Conservation (phyloP, 2,888 invertebrate genomes). For the Meteorus colon region DNA sequence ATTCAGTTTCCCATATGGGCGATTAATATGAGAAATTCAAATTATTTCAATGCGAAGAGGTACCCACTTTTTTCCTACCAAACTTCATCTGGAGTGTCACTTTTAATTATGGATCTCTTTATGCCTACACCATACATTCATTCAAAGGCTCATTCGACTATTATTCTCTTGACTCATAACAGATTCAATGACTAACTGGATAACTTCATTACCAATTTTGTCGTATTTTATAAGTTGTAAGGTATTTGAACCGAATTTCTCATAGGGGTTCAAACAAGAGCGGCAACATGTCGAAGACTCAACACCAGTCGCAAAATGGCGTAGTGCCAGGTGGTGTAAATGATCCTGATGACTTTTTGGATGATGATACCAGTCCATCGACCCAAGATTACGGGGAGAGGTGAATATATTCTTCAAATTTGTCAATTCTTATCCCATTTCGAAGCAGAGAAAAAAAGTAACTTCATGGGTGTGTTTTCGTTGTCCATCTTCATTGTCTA, state of each 20-base stretch:
- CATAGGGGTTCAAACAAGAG: neutral
- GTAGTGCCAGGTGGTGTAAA: slow-evolving; percentile 77
- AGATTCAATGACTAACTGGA: neutral
- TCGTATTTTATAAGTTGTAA: too few species aligned
- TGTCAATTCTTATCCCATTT: neutral
- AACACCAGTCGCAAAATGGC: slow-evolving; percentile 76
- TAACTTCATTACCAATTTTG: neutral
- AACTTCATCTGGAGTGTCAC: neutral
- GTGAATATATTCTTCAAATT: slow-evolving; percentile 74
- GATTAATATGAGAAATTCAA: neutral
- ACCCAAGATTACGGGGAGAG: slow-evolving; percentile 93
- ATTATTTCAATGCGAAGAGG: neutral
- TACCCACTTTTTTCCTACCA: neutral
- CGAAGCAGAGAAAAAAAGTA: neutral
- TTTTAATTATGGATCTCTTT: neutral
- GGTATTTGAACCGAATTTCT: neutral
- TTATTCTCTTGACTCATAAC: neutral
- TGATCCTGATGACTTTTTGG: slow-evolving; percentile 81
- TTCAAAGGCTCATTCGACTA: neutral
- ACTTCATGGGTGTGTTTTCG: neutral
- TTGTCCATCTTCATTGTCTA: slow-evolving; percentile 14
- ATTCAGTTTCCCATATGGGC: slow-evolving; percentile 13
- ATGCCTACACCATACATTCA: neutral
- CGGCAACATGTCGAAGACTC: slow-evolving; percentile 79
- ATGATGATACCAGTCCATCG: slow-evolving; percentile 90